Percentiles rank a stretch among this genome's conserved stretches.
Evolutionary conservation across 2,113 vertebrate species (phyloP).

Genomic region (Lepidothrix coronata): DNA sequence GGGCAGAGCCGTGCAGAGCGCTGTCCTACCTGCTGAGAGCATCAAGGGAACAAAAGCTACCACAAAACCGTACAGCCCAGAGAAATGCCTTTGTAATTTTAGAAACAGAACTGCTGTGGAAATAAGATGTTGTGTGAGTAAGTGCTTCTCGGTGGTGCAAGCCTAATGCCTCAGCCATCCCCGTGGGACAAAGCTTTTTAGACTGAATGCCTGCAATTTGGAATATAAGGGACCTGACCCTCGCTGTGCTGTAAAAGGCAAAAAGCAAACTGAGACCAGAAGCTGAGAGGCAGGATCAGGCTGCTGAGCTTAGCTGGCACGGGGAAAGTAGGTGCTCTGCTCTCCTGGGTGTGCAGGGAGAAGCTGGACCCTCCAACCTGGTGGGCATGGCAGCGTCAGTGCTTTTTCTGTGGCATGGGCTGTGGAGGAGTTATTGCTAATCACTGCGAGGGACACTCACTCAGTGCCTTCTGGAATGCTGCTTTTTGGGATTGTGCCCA

Average conservation of each 20-base stretch:
- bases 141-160: neutral
- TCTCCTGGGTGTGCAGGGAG: neutral
- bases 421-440: neutral
- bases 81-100: slow-evolving; percentile 6
- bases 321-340: neutral
- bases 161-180: neutral
- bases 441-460: neutral
- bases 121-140: neutral
- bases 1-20: neutral
- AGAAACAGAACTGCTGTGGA: neutral
- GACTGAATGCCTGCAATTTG: neutral
- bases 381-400: neutral
- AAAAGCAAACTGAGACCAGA: neutral
- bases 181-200: neutral
- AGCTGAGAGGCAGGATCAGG: neutral
- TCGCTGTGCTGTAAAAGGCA: neutral
- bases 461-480: neutral
- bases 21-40: slow-evolving; percentile 24
- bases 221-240: neutral
- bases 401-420: neutral
- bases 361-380: neutral
- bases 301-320: neutral
- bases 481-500: neutral
- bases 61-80: neutral
- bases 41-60: neutral